Conservation (phyloP, 2,113 vertebrate genomes). For the Halcyon senegalensis region DNA sequence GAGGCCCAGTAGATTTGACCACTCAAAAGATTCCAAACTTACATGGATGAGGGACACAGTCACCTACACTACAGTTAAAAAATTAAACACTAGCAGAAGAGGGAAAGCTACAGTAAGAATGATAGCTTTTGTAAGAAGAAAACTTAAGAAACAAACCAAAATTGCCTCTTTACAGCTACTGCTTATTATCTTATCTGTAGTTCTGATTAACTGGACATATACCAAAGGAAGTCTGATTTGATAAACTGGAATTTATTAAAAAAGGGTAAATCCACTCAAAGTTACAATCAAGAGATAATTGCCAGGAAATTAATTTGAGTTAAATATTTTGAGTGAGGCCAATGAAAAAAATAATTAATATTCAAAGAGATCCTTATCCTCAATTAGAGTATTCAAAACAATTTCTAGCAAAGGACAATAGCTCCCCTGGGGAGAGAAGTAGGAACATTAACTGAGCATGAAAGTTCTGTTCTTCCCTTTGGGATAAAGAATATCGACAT, state of each 20-base stretch:
- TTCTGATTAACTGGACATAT: not conserved
- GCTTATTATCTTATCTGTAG: not conserved
- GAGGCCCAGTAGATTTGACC: not conserved
- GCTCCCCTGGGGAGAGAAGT: not conserved
- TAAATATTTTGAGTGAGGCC: conserved; percentile 49
- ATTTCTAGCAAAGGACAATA: conserved; percentile 35
- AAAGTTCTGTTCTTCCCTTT: conserved; percentile 15
- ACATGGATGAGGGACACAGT: rapidly evolving
- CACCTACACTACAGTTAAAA: not conserved
- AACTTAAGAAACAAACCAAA: not conserved
- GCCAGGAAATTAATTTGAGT: conserved; percentile 29
- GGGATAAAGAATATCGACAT: conserved; percentile 11
- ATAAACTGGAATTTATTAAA: conserved; percentile 7
- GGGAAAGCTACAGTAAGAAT: not conserved
- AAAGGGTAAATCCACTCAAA: not conserved
- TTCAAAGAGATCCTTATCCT: conserved; percentile 53
- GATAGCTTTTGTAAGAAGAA: not conserved
- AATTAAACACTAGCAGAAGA: not conserved
- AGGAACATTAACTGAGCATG: not conserved
- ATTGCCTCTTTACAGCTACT: not conserved
- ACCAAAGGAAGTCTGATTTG: not conserved
- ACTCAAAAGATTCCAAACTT: not conserved
- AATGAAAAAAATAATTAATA: conserved; percentile 53
- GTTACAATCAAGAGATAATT: conserved; percentile 39
- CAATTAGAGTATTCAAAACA: conserved; percentile 41